These are phyloP conservation scores for Pipistrellus kuhlii DNA, from an alignment of 2,797 vertebrate species.

Conservation along the genomic window DNA sequence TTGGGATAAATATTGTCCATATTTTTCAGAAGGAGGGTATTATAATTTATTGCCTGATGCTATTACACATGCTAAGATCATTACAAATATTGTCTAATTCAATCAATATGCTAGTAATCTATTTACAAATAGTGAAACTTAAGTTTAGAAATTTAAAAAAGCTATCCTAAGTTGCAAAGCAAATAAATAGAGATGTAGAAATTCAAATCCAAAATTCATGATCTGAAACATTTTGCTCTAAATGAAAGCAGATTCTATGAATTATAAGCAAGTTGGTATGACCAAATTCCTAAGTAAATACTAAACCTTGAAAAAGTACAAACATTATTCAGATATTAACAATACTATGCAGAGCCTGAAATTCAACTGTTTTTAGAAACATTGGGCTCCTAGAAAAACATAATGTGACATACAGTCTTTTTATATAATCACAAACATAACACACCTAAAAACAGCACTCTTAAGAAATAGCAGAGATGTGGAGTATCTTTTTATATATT, in stretches of 20 bases:
- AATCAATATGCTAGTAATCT: slow-evolving; percentile 9
- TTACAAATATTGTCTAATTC: background rate
- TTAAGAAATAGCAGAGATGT: background rate
- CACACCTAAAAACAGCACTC: background rate
- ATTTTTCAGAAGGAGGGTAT: background rate
- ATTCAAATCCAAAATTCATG: slow-evolving; percentile 15
- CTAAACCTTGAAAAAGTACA: slow-evolving; percentile 35
- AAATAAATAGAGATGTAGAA: background rate
- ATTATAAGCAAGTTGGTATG: background rate
- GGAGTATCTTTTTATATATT: no score
- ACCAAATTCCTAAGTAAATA: slow-evolving; percentile 16
- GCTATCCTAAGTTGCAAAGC: background rate
- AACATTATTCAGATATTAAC: background rate
- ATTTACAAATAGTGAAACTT: background rate
- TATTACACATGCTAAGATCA: background rate
- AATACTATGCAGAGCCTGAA: background rate
- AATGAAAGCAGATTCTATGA: background rate
- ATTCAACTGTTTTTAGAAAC: slow-evolving; percentile 6
- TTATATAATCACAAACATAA: background rate
- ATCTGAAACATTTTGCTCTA: background rate
- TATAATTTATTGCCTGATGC: background rate
- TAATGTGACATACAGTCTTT: background rate
- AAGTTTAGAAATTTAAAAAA: background rate
- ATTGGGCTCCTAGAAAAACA: background rate
- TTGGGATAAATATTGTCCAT: background rate